Conservation (phyloP, 2,113 vertebrate genomes). For the Pomatorhinus ruficollis region DNA sequence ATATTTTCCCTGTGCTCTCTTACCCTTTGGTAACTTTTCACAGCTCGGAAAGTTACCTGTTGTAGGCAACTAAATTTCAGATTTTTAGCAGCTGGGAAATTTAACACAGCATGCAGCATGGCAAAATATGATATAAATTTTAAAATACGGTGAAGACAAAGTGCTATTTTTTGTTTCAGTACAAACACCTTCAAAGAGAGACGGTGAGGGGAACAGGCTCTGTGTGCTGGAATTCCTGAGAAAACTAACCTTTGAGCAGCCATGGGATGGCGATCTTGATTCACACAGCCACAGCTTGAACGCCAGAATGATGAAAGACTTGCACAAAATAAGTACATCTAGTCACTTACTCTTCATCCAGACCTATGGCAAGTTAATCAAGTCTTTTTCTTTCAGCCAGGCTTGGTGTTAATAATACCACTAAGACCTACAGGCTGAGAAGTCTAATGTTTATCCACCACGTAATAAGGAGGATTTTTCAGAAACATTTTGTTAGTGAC, state of each 20-base stretch:
- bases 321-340: neutral
- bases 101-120: neutral
- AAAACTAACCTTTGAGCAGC: neutral
- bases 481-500: neutral
- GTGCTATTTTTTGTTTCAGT: neutral
- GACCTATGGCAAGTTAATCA: neutral
- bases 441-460: neutral
- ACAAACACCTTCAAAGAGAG: neutral
- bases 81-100: neutral
- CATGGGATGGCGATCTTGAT: conserved; percentile 63
- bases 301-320: neutral
- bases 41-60: neutral
- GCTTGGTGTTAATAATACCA: neutral
- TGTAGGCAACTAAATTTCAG: neutral
- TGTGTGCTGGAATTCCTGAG: neutral
- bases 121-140: neutral
- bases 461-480: neutral
- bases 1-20: neutral
- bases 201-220: neutral
- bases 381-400: neutral
- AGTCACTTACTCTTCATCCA: neutral
- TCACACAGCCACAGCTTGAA: neutral
- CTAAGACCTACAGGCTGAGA: neutral
- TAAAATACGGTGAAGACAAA: neutral
- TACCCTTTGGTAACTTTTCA: neutral